phyloP scores from a whole-genome alignment of 2,888 invertebrate species.

The Gastracanthus pulcherrimus region DNA sequence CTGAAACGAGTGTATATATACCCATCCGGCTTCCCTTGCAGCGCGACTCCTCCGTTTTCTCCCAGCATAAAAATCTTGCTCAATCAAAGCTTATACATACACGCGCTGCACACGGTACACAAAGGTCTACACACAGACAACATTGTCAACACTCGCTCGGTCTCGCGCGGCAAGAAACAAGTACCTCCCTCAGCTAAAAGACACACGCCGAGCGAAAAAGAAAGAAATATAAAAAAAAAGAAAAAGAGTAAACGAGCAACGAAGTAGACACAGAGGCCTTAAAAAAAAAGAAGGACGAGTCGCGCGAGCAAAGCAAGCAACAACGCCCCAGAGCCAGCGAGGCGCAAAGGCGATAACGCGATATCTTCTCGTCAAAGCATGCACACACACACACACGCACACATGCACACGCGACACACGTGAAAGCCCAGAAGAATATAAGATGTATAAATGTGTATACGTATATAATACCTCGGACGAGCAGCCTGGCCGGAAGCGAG shows the following conservation, averaged over 20 bases:
- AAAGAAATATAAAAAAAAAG: background rate
- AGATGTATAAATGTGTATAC: background rate
- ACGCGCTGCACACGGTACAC: background rate
- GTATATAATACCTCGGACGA: conserved; percentile 85
- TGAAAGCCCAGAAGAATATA: background rate
- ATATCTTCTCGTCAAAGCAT: conserved; percentile 13
- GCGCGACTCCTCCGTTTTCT: no score
- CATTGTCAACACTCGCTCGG: conserved; percentile 45
- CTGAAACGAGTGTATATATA: background rate
- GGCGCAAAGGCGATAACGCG: conserved; percentile 24
- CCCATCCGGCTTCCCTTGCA: background rate
- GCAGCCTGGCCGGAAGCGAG: conserved; percentile 88
- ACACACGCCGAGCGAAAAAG: background rate
- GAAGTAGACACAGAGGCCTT: background rate
- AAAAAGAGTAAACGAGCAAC: background rate
- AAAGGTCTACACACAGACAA: background rate
- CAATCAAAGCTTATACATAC: conserved; percentile 39
- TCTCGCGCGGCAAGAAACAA: no score
- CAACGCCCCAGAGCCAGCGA: no score
- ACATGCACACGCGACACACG: background rate
- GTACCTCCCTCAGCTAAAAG: background rate
- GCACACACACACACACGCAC: background rate
- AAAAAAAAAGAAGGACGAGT: background rate
- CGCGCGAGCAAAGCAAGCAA: conserved; percentile 20
- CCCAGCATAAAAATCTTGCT: conserved; percentile 10